Conservation (phyloP, 2,888 invertebrate species). For the Caenorhabditis virilis region DNA sequence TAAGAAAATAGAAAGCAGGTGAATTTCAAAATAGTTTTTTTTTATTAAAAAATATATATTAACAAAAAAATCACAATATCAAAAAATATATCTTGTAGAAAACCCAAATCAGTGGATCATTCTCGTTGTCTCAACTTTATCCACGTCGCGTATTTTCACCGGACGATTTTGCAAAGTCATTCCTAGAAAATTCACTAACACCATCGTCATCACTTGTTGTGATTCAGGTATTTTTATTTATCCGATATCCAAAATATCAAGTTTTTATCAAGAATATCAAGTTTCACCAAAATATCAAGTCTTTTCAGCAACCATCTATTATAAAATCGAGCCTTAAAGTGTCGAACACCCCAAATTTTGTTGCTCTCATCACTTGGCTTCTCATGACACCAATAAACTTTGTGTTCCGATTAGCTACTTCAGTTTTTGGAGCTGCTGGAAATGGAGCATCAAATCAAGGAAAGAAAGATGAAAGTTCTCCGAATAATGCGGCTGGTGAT, state of each 20-base stretch:
- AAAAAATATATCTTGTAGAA: too few relatives aligned
- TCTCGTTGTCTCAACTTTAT: slow-evolving; percentile 40
- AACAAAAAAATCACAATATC: too few relatives aligned
- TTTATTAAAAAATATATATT: too few relatives aligned
- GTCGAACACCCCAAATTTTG: too few relatives aligned
- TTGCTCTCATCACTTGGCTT: slow-evolving; percentile 9
- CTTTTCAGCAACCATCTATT: too few relatives aligned
- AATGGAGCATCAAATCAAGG: background rate
- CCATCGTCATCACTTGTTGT: slow-evolving; percentile 44
- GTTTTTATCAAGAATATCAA: background rate
- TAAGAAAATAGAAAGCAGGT: too few relatives aligned
- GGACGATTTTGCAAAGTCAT: slow-evolving; percentile 37
- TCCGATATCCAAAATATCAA: background rate
- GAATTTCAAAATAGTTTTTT: too few relatives aligned
- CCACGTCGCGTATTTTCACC: slow-evolving; percentile 39
- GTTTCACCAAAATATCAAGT: background rate
- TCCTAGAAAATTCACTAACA: slow-evolving; percentile 42
- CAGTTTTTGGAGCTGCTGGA: background rate
- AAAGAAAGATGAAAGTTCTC: background rate
- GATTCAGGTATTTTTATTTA: slow-evolving; percentile 15
- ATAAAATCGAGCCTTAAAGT: too few relatives aligned
- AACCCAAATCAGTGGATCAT: slow-evolving; percentile 13
- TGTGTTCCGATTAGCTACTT: slow-evolving; percentile 4
- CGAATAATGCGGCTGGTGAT: background rate
- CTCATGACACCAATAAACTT: slow-evolving; percentile 16